A percentile compares a stretch with the other conserved stretches of the same genome.
Evolutionary conservation across 2,888 invertebrate species (phyloP).

Genomic region (Mactromeris polynyma): DNA sequence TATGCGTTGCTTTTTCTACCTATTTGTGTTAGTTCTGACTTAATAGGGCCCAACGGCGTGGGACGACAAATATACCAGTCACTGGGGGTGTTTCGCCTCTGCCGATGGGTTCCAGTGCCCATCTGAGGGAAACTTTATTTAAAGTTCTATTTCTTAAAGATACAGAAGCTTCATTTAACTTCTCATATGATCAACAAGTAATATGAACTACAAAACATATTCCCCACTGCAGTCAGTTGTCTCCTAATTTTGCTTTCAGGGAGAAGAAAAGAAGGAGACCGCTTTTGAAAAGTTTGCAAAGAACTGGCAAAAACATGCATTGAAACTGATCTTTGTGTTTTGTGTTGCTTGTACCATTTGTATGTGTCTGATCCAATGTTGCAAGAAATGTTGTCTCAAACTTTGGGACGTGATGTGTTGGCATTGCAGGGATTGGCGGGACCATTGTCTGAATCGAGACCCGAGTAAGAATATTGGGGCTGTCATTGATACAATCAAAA

Average conservation of each 20-base stretch:
- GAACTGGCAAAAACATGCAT: slow-evolving; percentile 65
- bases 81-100: too few species aligned
- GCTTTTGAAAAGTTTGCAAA: slow-evolving; percentile 60
- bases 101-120: too few species aligned
- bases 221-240: background rate
- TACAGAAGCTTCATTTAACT: too few species aligned
- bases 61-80: too few species aligned
- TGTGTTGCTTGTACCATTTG: slow-evolving; percentile 53
- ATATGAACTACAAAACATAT: too few species aligned
- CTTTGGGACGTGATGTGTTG: slow-evolving; percentile 39
- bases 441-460: slow-evolving; percentile 59
- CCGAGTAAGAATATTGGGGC: slow-evolving; percentile 62
- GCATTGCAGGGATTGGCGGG: slow-evolving; percentile 58
- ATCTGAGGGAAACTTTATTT: too few species aligned
- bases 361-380: slow-evolving; percentile 57
- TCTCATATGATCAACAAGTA: too few species aligned
- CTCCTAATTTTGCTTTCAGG: slow-evolving; percentile 21
- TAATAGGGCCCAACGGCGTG: too few species aligned
- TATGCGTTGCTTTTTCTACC: background rate
- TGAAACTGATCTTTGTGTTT: slow-evolving; percentile 62
- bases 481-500: too few species aligned
- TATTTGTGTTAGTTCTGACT: background rate
- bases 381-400: slow-evolving; percentile 41
- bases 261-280: slow-evolving; percentile 49
- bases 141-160: too few species aligned